phyloP scores from a whole-genome alignment of 1,140 invertebrate species.

The Ooceraea biroi region DNA sequence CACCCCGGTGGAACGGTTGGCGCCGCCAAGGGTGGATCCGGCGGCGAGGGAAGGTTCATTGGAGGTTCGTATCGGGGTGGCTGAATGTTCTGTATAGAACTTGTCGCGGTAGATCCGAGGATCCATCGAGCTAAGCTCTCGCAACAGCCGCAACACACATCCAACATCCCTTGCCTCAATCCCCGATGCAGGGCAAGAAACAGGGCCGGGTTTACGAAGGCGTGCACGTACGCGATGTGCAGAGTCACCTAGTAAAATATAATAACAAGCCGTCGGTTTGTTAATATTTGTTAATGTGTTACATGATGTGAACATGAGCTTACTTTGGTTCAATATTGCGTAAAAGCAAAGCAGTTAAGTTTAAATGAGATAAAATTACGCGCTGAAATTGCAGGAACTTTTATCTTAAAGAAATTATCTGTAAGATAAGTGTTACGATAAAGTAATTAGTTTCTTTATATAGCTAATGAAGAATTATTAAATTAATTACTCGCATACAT shows the following conservation, averaged over 20 bases:
- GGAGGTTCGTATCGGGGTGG: conserved; percentile 77
- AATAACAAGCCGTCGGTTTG: conserved; percentile 38
- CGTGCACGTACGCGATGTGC: conserved; percentile 95
- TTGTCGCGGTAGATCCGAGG: conserved; percentile 84
- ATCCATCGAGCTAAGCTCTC: conserved; percentile 89
- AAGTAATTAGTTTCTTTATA: not conserved
- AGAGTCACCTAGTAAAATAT: conserved; percentile 93
- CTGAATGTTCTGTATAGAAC: conserved; percentile 82
- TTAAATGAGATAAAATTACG: no score
- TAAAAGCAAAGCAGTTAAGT: not conserved
- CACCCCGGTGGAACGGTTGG: conserved; percentile 65
- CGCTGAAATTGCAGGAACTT: not conserved
- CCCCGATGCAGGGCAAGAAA: conserved; percentile 93
- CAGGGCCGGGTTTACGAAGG: conserved; percentile 93
- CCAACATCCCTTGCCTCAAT: conserved; percentile 89
- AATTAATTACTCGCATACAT: conserved; percentile 10
- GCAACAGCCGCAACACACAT: conserved; percentile 91
- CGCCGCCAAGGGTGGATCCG: conserved; percentile 82
- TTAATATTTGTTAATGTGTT: not conserved
- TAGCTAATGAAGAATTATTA: not conserved
- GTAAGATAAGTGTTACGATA: not conserved
- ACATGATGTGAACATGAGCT: not conserved
- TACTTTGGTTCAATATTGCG: not conserved
- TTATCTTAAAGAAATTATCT: not conserved
- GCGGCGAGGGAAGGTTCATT: conserved; percentile 78